A percentile compares a stretch with the other conserved stretches of the same genome.
These are phyloP conservation scores for Synchiropus splendidus DNA, from an alignment of 2,113 vertebrate species.

Conservation along the genomic window DNA sequence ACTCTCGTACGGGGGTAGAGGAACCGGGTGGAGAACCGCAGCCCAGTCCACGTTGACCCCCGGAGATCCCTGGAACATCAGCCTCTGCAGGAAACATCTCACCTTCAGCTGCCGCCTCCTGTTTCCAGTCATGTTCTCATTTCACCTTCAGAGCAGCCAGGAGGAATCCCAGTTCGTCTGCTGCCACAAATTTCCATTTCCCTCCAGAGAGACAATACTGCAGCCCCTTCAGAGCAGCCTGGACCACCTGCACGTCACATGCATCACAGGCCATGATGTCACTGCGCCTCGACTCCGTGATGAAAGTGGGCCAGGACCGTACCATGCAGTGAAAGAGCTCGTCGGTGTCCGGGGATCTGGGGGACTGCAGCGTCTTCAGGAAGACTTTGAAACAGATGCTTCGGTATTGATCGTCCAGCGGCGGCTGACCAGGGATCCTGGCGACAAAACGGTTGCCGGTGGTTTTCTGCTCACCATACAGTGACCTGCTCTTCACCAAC, in stretches of 20 bases:
- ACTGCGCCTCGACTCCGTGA: no score
- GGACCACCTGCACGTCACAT: constrained; percentile 79
- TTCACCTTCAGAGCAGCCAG: constrained; percentile 87
- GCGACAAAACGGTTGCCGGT: neutral
- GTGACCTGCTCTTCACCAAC: no score
- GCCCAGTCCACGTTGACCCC: constrained; percentile 85
- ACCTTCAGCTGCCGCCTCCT: no score
- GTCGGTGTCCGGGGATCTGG: constrained; percentile 70
- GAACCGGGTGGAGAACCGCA: constrained; percentile 77
- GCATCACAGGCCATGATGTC: no score
- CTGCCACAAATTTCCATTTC: constrained; percentile 78
- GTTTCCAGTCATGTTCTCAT: neutral
- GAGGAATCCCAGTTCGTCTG: constrained; percentile 80
- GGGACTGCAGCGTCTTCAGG: constrained; percentile 75
- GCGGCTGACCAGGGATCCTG: constrained; percentile 80
- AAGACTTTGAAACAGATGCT: constrained; percentile 78
- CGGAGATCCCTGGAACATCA: constrained; percentile 88
- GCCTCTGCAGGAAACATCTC: constrained; percentile 66
- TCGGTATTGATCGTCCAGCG: constrained; percentile 81
- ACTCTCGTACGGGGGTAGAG: constrained; percentile 84
- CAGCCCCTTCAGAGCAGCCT: constrained; percentile 84
- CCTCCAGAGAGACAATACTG: constrained; percentile 82
- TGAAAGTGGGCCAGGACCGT: constrained; percentile 1
- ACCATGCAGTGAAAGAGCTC: constrained; percentile 87
- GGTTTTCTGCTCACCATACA: no score